These are phyloP conservation scores for Intellagama lesueurii DNA, from an alignment of 2,797 vertebrate species.

Conservation along the genomic window DNA sequence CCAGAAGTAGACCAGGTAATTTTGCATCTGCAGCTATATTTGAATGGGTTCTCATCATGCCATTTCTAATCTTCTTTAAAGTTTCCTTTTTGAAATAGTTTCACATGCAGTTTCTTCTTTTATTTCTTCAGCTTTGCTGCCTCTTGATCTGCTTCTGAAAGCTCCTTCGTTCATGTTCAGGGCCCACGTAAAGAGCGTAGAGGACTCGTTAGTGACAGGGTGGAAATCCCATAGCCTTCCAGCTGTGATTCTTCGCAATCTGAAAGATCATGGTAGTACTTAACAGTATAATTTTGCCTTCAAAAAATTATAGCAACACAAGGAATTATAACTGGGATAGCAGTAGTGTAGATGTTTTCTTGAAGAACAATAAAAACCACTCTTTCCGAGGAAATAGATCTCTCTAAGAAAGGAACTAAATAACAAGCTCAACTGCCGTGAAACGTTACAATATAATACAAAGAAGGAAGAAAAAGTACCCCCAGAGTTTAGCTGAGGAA, in stretches of 20 bases:
- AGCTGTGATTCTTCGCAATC: constrained; percentile 64
- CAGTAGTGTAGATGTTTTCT: constrained; percentile 12
- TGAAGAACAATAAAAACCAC: constrained; percentile 2
- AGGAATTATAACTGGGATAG: constrained; percentile 32
- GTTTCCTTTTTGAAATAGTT: constrained; percentile 24
- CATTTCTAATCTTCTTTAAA: constrained; percentile 24
- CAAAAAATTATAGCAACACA: constrained; percentile 33
- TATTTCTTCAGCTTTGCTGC: constrained; percentile 72
- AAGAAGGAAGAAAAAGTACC: not conserved
- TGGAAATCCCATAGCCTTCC: constrained; percentile 66
- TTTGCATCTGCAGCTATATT: constrained; percentile 13
- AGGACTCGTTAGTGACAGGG: constrained; percentile 56
- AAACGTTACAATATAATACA: not conserved
- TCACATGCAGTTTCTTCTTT: constrained; percentile 57
- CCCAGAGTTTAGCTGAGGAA: not conserved
- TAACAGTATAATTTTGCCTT: constrained; percentile 29
- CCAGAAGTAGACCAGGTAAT: constrained; percentile 82
- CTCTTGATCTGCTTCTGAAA: constrained; percentile 70
- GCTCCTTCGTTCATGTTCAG: constrained; percentile 51
- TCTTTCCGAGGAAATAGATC: not conserved
- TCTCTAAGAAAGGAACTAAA: not conserved
- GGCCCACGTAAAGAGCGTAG: constrained; percentile 59
- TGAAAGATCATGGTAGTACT: constrained; percentile 69
- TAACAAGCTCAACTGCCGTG: not conserved
- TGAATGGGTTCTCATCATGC: not conserved